A percentile compares a stretch with the other conserved stretches of the same genome.
phyloP scores from a whole-genome alignment of 2,797 vertebrate genomes.

The Pagetopsis macropterus region DNA sequence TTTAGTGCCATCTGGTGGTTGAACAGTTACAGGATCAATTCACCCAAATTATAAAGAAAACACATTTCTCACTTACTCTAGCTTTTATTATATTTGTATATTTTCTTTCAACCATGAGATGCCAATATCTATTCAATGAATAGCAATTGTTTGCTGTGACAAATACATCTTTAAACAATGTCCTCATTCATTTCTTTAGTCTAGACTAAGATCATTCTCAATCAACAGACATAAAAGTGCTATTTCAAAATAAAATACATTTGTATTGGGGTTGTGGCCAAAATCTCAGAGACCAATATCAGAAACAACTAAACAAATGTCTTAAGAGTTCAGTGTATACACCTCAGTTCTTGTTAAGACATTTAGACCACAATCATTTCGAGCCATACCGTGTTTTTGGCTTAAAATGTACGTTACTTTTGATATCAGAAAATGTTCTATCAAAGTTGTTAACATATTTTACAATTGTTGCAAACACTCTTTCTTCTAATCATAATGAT shows the following conservation, averaged over 20 bases:
- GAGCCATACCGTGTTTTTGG: background rate
- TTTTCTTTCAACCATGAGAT: background rate
- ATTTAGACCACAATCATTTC: background rate
- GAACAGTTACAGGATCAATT: background rate
- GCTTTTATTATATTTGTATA: background rate
- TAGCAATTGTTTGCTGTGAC: background rate
- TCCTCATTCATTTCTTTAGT: background rate
- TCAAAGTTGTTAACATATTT: background rate
- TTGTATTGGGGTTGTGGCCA: too few relatives aligned
- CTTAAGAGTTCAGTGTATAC: background rate
- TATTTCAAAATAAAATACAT: background rate
- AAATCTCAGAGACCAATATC: too few relatives aligned
- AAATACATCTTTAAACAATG: background rate
- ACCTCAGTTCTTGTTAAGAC: background rate
- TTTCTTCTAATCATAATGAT: constrained; percentile 1
- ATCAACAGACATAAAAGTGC: background rate
- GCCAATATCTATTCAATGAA: background rate
- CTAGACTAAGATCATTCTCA: background rate
- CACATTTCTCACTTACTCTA: background rate
- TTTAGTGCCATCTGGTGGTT: constrained; percentile 73
- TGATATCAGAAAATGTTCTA: constrained; percentile 6
- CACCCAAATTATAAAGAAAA: background rate
- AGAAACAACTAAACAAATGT: background rate
- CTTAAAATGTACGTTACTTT: background rate
- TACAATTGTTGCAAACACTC: constrained; percentile 5